Conservation (phyloP, 2,113 vertebrate genomes). For the Eublepharis macularius region DNA sequence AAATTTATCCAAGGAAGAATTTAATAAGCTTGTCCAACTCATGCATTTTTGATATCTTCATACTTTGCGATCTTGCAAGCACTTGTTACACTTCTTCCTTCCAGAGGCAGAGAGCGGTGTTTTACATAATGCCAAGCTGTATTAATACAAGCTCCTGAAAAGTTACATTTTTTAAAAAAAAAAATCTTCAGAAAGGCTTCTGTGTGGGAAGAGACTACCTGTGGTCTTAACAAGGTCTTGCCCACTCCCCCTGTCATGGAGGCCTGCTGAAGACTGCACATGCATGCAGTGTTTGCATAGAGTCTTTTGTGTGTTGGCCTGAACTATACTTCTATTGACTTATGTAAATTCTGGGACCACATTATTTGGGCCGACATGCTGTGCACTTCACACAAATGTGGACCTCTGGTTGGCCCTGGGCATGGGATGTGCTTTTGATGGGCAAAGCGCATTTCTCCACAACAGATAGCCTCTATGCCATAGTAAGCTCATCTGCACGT, state of each 20-base stretch:
- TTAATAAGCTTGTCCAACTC: neutral
- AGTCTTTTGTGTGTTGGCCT: neutral
- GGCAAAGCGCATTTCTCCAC: neutral
- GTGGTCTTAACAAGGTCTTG: neutral
- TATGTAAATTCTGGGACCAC: neutral
- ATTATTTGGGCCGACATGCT: neutral
- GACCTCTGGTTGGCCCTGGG: neutral
- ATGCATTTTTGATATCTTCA: neutral
- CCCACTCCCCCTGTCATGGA: neutral
- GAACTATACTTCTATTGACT: neutral
- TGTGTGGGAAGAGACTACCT: neutral
- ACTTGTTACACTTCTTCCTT: neutral
- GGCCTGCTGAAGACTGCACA: neutral
- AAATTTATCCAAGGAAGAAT: too few species aligned
- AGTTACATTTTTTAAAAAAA: neutral
- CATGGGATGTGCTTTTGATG: neutral
- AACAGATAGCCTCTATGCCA: neutral
- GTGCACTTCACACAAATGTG: neutral
- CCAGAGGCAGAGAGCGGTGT: neutral
- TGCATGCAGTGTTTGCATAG: neutral
- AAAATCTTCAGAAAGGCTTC: neutral
- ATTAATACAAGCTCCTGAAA: neutral
- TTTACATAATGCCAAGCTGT: neutral
- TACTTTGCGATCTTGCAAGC: neutral
- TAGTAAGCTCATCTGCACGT: neutral